Percentiles rank a stretch among this genome's conserved stretches.
Conservation (phyloP, 2,888 invertebrate genomes). For the Oxycera nigricornis region DNA sequence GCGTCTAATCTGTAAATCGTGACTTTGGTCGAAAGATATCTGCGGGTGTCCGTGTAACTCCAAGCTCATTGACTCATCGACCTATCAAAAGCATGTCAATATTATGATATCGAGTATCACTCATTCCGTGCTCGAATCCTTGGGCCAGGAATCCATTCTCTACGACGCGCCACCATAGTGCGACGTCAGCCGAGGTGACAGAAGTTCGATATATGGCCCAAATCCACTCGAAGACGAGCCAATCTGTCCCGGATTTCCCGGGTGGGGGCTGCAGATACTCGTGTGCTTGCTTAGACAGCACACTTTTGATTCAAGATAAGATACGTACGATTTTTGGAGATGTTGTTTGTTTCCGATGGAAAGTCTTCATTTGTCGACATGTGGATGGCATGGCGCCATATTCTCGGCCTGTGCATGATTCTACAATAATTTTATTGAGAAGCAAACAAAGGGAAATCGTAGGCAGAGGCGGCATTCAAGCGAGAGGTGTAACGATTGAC, state of each 20-base stretch:
- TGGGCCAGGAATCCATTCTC: neutral
- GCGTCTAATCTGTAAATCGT: conserved; percentile 24
- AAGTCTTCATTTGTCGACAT: neutral
- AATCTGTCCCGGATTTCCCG: neutral
- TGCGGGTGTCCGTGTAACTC: conserved; percentile 8
- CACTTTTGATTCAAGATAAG: conserved; percentile 33
- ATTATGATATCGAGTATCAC: conserved; percentile 32
- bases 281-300: conserved; percentile 31
- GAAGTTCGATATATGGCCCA: conserved; percentile 32
- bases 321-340: neutral
- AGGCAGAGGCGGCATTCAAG: neutral
- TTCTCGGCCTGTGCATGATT: neutral
- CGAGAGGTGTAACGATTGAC: neutral
- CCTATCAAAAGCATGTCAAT: conserved; percentile 38
- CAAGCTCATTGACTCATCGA: conserved; percentile 29
- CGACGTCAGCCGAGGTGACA: neutral
- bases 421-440: neutral
- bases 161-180: neutral
- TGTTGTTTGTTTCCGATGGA: neutral
- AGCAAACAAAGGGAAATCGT: neutral
- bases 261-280: neutral
- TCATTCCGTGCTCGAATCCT: neutral
- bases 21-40: conserved; percentile 18
- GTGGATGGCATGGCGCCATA: conserved; percentile 33
- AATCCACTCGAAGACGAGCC: neutral